Evolutionary conservation across 2,888 invertebrate species (phyloP).

Genomic region (Sepiola atlantica): DNA sequence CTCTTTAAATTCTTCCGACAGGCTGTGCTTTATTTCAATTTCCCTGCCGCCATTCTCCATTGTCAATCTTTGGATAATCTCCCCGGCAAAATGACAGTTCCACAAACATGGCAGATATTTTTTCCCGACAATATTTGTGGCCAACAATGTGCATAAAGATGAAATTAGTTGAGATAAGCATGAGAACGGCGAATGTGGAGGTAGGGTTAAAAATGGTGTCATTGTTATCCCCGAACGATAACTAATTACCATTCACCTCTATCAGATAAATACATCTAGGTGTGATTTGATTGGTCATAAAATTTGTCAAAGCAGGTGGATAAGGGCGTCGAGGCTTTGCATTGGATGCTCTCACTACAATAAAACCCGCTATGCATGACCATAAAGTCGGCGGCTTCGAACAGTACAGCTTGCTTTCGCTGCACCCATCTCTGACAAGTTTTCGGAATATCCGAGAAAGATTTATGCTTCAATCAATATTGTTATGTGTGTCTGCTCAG

Average conservation of each 20-base stretch:
- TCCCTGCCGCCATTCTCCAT: not conserved
- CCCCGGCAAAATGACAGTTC: not conserved
- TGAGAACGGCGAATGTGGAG: not conserved
- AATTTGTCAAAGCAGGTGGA: not conserved
- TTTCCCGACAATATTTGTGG: not conserved
- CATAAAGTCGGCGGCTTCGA: not conserved
- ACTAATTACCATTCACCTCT: not conserved
- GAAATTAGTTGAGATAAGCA: not conserved
- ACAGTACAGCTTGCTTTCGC: slow-evolving; percentile 4
- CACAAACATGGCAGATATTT: not conserved
- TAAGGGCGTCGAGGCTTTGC: not conserved
- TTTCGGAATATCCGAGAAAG: not conserved
- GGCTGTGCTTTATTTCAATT: not conserved
- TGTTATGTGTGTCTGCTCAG: not conserved
- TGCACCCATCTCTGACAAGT: not conserved
- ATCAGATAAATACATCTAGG: slow-evolving; percentile 32
- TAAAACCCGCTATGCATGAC: not conserved
- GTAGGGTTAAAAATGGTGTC: not conserved
- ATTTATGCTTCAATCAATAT: not conserved
- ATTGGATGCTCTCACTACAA: not conserved
- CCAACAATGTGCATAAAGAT: not conserved
- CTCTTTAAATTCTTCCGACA: not conserved
- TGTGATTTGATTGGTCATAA: slow-evolving; percentile 21
- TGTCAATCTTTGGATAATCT: not conserved
- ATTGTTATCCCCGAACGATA: not conserved